These are phyloP conservation scores for Ictidomys tridecemlineatus DNA, from an alignment of 2,113 vertebrate species.

Conservation along the genomic window DNA sequence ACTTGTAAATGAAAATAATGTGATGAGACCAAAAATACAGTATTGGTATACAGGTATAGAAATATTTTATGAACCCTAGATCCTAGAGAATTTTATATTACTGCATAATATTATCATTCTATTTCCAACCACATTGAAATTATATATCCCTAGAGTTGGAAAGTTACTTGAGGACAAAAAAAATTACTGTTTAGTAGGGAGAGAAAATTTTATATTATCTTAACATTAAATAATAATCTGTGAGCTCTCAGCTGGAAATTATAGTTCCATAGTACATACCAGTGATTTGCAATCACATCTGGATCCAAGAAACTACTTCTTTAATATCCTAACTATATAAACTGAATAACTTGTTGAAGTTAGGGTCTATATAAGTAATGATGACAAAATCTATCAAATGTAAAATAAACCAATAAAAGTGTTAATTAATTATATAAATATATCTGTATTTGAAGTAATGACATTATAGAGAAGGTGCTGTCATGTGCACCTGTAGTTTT, in stretches of 20 bases:
- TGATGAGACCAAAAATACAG: too few relatives aligned
- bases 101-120: too few relatives aligned
- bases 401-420: slow-evolving; percentile 8
- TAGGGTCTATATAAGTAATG: background rate
- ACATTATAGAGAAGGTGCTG: background rate
- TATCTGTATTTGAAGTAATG: background rate
- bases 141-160: too few relatives aligned
- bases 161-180: too few relatives aligned
- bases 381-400: background rate
- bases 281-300: background rate
- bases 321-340: background rate
- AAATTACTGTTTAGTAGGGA: too few relatives aligned
- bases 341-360: background rate
- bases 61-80: too few relatives aligned
- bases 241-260: background rate
- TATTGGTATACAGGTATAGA: too few relatives aligned
- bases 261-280: background rate
- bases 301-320: background rate
- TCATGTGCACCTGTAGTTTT: background rate
- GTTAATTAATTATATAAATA: background rate
- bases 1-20: too few relatives aligned
- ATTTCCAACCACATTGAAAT: too few relatives aligned
- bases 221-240: too few relatives aligned
- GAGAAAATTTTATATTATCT: too few relatives aligned
- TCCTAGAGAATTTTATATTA: too few relatives aligned